Percentiles rank a stretch among this genome's conserved stretches.
These are phyloP conservation scores for Pipistrellus pipistrellus DNA, from an alignment of 2,797 vertebrate genomes.

Conservation along the genomic window DNA sequence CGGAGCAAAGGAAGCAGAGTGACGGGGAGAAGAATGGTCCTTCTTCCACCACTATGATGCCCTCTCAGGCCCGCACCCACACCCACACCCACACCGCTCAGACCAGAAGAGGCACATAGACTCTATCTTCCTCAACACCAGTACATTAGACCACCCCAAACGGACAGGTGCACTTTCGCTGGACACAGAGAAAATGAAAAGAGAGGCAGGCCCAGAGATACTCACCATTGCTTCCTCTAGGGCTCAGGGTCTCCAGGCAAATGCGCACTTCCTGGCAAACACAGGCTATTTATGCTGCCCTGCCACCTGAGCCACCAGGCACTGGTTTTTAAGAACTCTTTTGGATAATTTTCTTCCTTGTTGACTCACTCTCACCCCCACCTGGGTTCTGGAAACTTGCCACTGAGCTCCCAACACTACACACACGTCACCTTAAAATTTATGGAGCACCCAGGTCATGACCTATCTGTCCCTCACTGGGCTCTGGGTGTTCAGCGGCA, in stretches of 20 bases:
- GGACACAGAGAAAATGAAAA: background rate
- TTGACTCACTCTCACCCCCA: constrained; percentile 35
- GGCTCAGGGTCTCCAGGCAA: background rate
- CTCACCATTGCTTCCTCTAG: constrained; percentile 64
- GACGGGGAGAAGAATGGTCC: background rate
- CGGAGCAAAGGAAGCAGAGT: background rate
- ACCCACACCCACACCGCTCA: no score
- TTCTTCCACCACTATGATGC: fast-evolving
- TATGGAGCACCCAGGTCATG: background rate
- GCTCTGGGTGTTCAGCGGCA: background rate
- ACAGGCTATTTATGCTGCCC: constrained; percentile 62
- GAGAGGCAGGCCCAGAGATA: constrained; percentile 7
- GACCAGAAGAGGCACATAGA: background rate
- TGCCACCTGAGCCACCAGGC: background rate
- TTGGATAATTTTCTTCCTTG: constrained; percentile 62
- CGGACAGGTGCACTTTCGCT: background rate
- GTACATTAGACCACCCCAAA: background rate
- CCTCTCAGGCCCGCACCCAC: no score
- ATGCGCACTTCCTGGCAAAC: background rate
- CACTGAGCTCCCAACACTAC: background rate
- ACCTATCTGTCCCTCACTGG: background rate
- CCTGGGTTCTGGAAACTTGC: constrained; percentile 18
- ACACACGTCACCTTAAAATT: background rate
- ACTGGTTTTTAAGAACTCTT: background rate
- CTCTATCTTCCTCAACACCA: background rate